These are phyloP conservation scores for Prosopocoilus inquinatus DNA, from an alignment of 2,888 invertebrate genomes.

Conservation along the genomic window DNA sequence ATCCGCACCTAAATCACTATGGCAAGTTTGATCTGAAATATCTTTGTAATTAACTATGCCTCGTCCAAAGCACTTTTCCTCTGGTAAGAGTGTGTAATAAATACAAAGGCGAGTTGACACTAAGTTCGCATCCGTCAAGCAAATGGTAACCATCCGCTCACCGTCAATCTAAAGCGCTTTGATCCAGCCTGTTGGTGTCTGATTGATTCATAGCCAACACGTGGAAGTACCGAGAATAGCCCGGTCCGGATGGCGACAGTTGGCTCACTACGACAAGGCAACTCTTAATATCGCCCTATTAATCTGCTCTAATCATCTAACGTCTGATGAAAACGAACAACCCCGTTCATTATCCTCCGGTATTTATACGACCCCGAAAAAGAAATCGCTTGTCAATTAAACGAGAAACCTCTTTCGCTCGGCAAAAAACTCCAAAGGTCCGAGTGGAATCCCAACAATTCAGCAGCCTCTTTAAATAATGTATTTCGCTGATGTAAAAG, in stretches of 20 bases:
- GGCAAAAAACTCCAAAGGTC: neutral
- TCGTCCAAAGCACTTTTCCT: neutral
- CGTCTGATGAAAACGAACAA: neutral
- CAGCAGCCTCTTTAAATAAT: neutral
- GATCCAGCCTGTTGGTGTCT: constrained; percentile 41
- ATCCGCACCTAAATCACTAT: neutral
- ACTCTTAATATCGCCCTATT: constrained; percentile 37
- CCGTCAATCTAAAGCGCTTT: constrained; percentile 45
- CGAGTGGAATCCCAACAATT: neutral
- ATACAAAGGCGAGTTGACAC: constrained; percentile 24
- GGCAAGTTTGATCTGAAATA: constrained; percentile 9
- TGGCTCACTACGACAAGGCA: constrained; percentile 28
- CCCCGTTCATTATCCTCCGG: neutral
- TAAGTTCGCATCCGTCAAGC: constrained; percentile 17
- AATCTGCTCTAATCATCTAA: constrained; percentile 32
- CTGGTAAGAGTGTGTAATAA: constrained; percentile 19
- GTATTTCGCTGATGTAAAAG: neutral
- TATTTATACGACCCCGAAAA: constrained; percentile 1
- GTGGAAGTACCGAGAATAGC: constrained; percentile 40
- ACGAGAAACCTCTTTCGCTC: neutral
- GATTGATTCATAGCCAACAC: constrained; percentile 50
- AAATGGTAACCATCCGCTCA: constrained; percentile 39
- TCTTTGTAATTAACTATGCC: neutral
- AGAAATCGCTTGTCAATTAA: constrained; percentile 3
- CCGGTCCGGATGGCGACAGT: constrained; percentile 29